These are phyloP conservation scores for Bombus breviceps DNA, from an alignment of 1,140 invertebrate species.

Conservation along the genomic window DNA sequence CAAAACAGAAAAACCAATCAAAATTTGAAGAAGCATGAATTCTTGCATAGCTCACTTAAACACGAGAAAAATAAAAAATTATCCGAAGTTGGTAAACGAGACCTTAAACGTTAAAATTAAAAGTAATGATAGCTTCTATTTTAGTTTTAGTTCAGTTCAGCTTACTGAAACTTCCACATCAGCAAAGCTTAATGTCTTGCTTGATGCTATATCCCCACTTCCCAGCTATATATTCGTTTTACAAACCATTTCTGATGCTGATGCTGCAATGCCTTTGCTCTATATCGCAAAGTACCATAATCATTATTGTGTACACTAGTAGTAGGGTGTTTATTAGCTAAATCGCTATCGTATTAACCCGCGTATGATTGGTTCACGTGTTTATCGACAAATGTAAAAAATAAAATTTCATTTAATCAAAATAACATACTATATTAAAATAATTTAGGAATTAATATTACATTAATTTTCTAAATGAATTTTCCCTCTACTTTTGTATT, in stretches of 20 bases:
- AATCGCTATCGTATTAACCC: neutral
- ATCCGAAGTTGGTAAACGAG: neutral
- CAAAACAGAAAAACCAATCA: conserved; percentile 64
- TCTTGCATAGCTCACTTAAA: conserved; percentile 58
- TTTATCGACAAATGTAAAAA: neutral
- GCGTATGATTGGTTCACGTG: neutral
- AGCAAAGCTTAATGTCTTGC: conserved; percentile 58
- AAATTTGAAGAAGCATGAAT: conserved; percentile 60
- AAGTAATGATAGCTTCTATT: neutral
- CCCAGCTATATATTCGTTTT: conserved; percentile 36
- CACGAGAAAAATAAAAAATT: neutral
- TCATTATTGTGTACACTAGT: neutral
- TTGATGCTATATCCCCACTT: conserved; percentile 59
- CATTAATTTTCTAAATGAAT: neutral
- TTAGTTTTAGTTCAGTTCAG: conserved; percentile 14
- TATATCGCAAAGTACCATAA: conserved; percentile 15
- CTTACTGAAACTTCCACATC: conserved; percentile 63
- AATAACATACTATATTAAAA: neutral
- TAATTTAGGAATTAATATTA: neutral
- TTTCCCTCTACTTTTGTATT: neutral
- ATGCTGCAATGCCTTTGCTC: conserved; percentile 24
- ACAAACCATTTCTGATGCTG: conserved; percentile 41
- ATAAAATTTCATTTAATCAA: neutral
- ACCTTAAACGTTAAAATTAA: neutral
- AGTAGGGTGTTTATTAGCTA: neutral